Evolutionary conservation across 2,888 invertebrate genomes (phyloP), one percentile per base, ranked within the genome.

Genomic region (Cybosia mesomella): DNA sequence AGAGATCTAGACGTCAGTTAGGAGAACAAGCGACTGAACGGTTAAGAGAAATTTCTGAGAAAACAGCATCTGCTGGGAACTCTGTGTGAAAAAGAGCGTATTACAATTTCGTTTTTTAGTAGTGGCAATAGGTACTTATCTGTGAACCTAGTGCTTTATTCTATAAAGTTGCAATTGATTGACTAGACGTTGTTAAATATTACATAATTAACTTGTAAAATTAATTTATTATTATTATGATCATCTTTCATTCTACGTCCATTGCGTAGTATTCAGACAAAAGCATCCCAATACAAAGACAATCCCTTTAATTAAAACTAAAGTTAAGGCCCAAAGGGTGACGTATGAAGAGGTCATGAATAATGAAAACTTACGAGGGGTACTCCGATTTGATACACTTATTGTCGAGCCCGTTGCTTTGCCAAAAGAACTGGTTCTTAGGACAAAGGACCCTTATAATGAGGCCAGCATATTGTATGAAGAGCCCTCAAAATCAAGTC

Each of bases 361-460:
- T 92, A 91, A 90, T 87, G 89, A 85, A 89, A 63, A 88, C 86
- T 82, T 79, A 77, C 79, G 90, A 90, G 93, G 94, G 93, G 87
- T 90, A 90, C 87, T 92, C 87, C 88, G 91, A 92, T 93, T 93
- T 91, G 94, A 94, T 94, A 94, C 94, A 94, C 89, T 91, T 91
- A 93, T 91, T 91, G 90, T 89, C 82, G 83, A 88, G 79, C 73
- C 75, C 76, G 71, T 68, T 73, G 75, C 72, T 80, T 92, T 92
- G 91, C 91, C 85, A 90, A 92, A 91, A 87, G 91, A 92, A 95
- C 95, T 91, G 92, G 95, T 94, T 92, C 88, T 92, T 88, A 94
- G 94, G 94, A 95, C 94, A 95, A 94, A 93, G 92, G 87, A 72
- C 94, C 94, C 94, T 92, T 88, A 94, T 94, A 94, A 94, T 95